Evolutionary conservation across 2,113 vertebrate genomes (phyloP).

Genomic region (Passerina amoena): DNA sequence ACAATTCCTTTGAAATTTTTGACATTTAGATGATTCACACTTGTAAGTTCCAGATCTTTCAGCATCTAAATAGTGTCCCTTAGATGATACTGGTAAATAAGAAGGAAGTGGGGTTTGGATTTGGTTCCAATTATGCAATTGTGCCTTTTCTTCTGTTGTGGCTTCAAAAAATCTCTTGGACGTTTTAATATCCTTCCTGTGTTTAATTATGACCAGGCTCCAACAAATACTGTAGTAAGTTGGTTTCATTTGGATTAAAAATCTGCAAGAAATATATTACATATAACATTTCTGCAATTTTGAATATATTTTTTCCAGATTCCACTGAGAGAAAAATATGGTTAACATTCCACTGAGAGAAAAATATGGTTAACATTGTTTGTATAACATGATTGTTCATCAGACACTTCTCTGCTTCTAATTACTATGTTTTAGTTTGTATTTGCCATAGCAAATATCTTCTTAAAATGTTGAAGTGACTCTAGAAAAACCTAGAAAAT

Average conservation of each 20-base stretch:
- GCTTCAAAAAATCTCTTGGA: constrained; percentile 75
- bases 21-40: constrained; percentile 65
- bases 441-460: not conserved
- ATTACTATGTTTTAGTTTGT: not conserved
- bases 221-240: constrained; percentile 60
- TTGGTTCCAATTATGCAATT: constrained; percentile 80
- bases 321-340: not conserved
- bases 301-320: not conserved
- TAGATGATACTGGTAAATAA: constrained; percentile 80
- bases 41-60: constrained; percentile 69
- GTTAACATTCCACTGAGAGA: not conserved
- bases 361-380: constrained; percentile 17
- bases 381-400: constrained; percentile 7
- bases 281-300: constrained; percentile 31
- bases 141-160: constrained; percentile 82
- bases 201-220: constrained; percentile 78
- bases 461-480: not conserved
- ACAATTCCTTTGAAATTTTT: constrained; percentile 69
- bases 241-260: constrained; percentile 49
- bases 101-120: constrained; percentile 81
- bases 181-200: constrained; percentile 82
- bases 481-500: not conserved
- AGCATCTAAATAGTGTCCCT: constrained; percentile 75
- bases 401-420: constrained; percentile 26
- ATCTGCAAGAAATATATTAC: constrained; percentile 49